Evolutionary conservation across 2,888 invertebrate genomes (phyloP).

Genomic region (Cephus runcator): DNA sequence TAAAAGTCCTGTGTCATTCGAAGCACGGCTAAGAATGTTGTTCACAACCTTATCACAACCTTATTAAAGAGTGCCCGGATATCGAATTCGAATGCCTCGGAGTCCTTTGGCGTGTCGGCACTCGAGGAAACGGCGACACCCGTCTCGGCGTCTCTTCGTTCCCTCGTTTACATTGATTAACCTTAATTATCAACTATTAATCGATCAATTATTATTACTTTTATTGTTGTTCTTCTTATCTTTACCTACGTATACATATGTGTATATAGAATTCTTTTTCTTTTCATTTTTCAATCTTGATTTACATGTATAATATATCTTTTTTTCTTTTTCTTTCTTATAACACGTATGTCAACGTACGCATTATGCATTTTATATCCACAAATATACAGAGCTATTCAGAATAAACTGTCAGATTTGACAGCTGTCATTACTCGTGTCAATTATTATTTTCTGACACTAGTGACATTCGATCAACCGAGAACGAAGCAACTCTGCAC

Average conservation of each 20-base stretch:
- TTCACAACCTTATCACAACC: constrained; percentile 66
- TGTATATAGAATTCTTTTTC: constrained; percentile 2
- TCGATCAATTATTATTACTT: constrained; percentile 14
- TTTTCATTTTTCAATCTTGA: no score
- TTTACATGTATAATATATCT: background rate
- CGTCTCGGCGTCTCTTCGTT: background rate
- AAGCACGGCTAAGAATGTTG: constrained; percentile 59
- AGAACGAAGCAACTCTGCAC: background rate
- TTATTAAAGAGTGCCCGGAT: constrained; percentile 60
- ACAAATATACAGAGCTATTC: background rate
- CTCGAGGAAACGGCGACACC: constrained; percentile 16
- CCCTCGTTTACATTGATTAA: constrained; percentile 6
- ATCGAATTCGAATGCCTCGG: constrained; percentile 39
- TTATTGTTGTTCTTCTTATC: constrained; percentile 24
- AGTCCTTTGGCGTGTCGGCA: constrained; percentile 24
- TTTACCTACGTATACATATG: constrained; percentile 8
- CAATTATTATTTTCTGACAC: background rate
- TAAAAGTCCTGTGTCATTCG: constrained; percentile 55
- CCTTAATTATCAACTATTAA: constrained; percentile 18
- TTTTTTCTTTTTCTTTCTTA: background rate
- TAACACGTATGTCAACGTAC: background rate
- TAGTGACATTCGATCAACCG: background rate
- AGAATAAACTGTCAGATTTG: background rate
- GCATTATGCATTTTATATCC: background rate
- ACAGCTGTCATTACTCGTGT: background rate